A percentile compares a stretch with the other conserved stretches of the same genome.
Conservation (phyloP, 1,140 invertebrate species). For the Formica exsecta region DNA sequence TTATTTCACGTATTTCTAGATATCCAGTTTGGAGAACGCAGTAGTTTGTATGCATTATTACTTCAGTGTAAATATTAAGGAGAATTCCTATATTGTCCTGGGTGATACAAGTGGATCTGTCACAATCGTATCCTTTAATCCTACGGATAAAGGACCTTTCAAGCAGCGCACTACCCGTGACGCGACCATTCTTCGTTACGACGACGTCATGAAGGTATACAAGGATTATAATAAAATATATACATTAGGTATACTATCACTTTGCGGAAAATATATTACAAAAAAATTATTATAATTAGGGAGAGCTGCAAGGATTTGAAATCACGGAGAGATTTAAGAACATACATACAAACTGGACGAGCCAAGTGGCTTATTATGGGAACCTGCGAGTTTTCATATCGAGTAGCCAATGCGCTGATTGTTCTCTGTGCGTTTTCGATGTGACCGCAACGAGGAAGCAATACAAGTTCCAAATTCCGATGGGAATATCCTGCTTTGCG, state of each 20-base stretch:
- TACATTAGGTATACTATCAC: not conserved
- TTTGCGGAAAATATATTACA: constrained; percentile 7
- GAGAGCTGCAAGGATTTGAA: constrained; percentile 81
- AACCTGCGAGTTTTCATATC: constrained; percentile 84
- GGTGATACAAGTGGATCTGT: constrained; percentile 90
- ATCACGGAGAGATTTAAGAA: constrained; percentile 86
- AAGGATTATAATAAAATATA: not conserved
- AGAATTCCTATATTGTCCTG: constrained; percentile 88
- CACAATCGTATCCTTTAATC: constrained; percentile 88
- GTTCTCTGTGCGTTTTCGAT: constrained; percentile 79
- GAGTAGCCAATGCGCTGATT: constrained; percentile 75
- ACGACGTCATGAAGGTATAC: constrained; percentile 86
- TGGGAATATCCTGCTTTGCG: constrained; percentile 82
- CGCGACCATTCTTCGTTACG: constrained; percentile 87
- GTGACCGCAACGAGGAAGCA: constrained; percentile 70
- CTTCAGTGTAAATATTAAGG: constrained; percentile 87
- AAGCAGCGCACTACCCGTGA: constrained; percentile 88
- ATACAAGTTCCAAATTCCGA: constrained; percentile 77
- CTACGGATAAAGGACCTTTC: constrained; percentile 89
- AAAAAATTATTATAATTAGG: constrained; percentile 68
- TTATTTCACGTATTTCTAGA: constrained; percentile 82
- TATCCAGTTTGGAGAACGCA: constrained; percentile 78
- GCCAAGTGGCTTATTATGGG: constrained; percentile 89
- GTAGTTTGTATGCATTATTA: constrained; percentile 88
- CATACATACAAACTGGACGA: constrained; percentile 89